Evolutionary conservation across 2,888 invertebrate species (phyloP).

Genomic region (Limnephilus auricula): DNA sequence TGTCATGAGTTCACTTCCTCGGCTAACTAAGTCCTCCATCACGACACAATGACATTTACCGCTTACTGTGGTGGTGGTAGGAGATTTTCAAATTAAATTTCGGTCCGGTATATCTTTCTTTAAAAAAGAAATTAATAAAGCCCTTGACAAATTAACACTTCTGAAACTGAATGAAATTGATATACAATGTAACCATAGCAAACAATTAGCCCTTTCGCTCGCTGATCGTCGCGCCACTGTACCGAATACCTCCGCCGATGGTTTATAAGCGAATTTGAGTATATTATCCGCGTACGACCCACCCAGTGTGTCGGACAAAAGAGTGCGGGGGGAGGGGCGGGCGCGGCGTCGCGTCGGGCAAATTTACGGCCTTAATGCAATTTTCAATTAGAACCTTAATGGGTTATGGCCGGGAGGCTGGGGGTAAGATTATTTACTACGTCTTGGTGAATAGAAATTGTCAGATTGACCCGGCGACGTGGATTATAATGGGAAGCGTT

Average conservation of each 20-base stretch:
- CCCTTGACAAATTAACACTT: no score
- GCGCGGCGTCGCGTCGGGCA: slow-evolving; percentile 55
- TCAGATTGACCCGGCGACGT: slow-evolving; percentile 55
- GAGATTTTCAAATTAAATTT: no score
- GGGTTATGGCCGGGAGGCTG: slow-evolving; percentile 64
- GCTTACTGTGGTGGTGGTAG: no score
- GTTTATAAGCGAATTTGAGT: slow-evolving; percentile 63
- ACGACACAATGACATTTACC: no score
- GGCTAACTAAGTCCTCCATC: no score
- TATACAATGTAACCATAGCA: neutral
- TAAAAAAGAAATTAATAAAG: no score
- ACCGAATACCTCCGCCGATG: slow-evolving; percentile 41
- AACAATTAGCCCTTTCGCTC: neutral
- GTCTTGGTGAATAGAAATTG: slow-evolving; percentile 63
- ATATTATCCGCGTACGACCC: slow-evolving; percentile 56
- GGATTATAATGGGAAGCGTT: slow-evolving; percentile 21
- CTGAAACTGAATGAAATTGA: no score
- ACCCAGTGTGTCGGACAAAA: slow-evolving; percentile 57
- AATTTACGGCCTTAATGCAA: slow-evolving; percentile 67
- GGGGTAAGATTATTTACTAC: slow-evolving; percentile 63
- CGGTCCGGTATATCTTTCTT: no score
- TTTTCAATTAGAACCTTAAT: slow-evolving; percentile 67
- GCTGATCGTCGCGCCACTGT: slow-evolving; percentile 23
- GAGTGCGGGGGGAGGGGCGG: slow-evolving; percentile 51
- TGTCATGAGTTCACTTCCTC: no score